Evolutionary conservation across 2,113 vertebrate species (phyloP), one percentile per base, ranked within the genome.

Genomic region (Mustela nigripes): DNA sequence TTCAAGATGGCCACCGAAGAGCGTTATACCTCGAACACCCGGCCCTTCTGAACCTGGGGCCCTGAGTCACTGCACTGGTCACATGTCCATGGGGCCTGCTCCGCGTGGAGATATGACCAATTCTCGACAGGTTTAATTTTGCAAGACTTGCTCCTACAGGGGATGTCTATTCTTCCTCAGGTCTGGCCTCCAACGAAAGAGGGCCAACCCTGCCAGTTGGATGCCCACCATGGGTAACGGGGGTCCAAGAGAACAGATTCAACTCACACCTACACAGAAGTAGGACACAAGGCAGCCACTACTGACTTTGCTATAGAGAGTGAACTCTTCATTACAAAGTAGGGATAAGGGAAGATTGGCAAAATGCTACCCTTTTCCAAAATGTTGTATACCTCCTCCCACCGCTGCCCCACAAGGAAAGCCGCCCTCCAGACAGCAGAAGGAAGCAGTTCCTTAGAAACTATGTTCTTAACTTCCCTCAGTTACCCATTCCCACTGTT

Each of bases 301-400:
- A 96, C 56, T 92, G 94, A 94, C 94, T 98, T 96, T 92, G 81
- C 83, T 90, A 65, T 89, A 90, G 87, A 93, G 82, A 94, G 84
- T 62, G 94, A 98, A 96, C 95, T 95, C 98, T 94, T 95, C 95
- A 82, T 97, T 96, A 96, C 97, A 97, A 92, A 94, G 45, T 74
- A 92, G 60, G 19, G 21, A 26, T 39, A 12, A 67, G 76, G 31
- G 2, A 33, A 67, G 78, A 80, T 63, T 12, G 87, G 58, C 21
- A 92, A 62, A 85, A 85, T 71, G 78, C 19, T 56, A 16, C 21
- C 28, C 50, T 89, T 96, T 85, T 79, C 86, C 91, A 89, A 45
- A 42, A 89, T 85, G 80, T n/a, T 26, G 7, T 26, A 5, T 42
- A 56, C 50, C n/a, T 22, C 2, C 28, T 3, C 24, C 4, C 7